Evolutionary conservation across 1,140 invertebrate species (phyloP), one percentile per base, ranked within the genome.

Genomic region (Bombus superbus): DNA sequence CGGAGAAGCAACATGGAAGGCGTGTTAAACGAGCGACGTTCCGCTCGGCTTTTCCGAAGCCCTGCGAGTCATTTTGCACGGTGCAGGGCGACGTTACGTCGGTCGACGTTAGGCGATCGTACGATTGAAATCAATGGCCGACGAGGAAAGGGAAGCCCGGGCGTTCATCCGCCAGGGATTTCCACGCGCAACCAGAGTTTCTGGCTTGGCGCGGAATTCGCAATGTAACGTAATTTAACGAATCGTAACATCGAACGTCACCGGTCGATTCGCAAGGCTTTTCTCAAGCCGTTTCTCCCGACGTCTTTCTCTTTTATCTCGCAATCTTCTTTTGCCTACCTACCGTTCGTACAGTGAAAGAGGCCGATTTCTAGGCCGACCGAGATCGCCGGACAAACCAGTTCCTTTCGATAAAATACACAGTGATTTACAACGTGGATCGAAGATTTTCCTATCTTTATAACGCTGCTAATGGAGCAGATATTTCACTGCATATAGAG

Each of bases 1-100:
- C 5, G n/a, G 71, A 38, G 53, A 81, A 44, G 62, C 18, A 59
- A 13, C 74, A 69, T 25, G 35, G 66, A 88, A 86, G 59, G 69
- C 76, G 80, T 83, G 86, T 89, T 86, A 89, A 89, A 86, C 74
- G 40, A 6, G 28, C 47, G 42, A n/a, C n/a, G 88, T 71, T 62
- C 59, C 6, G 57, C 35, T 38, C 47, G 53, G 59, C 78, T 89
- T 83, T 83, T 66, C 38, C 62, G 42, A 2, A 22, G 4, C 38
- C 74, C 47, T 71, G 3, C 59, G 38, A 88, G 69, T 86, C 88
- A 89, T 89, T 86, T 82, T 69, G 64, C 53, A 8, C 28, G 15
- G 32, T 53, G 47, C 47, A 42, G 22, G 9, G 1, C 32, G 68
- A 57, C 68, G 44, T 85, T 85, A 77, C 77, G 44, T 68, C 66